Evolutionary conservation across 2,113 vertebrate species (phyloP).

Genomic region (Cyanoderma ruficeps): DNA sequence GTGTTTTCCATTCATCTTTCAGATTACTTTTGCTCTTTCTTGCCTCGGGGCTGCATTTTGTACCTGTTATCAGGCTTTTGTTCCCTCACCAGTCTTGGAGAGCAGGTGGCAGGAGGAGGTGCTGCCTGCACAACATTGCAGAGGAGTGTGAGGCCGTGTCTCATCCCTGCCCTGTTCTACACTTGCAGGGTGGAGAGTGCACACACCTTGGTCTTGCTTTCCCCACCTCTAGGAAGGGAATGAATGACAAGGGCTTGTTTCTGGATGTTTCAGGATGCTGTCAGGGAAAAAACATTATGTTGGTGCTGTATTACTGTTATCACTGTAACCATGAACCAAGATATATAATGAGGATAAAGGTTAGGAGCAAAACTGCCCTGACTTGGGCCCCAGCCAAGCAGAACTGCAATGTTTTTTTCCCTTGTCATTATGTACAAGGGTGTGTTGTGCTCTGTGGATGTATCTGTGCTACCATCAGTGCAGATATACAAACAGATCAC

Average conservation of each 20-base stretch:
- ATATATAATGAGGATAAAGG: background rate
- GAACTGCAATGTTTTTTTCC: background rate
- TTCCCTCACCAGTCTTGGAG: background rate
- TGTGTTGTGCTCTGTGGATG: background rate
- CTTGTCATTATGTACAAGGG: background rate
- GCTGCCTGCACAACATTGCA: background rate
- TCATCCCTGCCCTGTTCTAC: background rate
- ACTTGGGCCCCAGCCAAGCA: background rate
- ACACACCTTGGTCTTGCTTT: background rate
- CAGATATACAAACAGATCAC: background rate
- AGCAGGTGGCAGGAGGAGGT: background rate
- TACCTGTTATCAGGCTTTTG: background rate
- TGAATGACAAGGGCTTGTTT: background rate
- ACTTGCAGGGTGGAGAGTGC: fast-evolving
- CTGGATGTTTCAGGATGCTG: background rate
- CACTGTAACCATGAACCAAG: background rate
- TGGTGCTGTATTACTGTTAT: background rate
- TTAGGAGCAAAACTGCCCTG: background rate
- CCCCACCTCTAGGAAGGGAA: background rate
- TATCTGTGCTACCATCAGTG: background rate
- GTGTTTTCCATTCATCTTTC: background rate
- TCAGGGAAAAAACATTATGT: background rate
- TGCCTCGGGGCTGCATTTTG: background rate
- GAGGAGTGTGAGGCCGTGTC: background rate
- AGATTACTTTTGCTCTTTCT: background rate